Base-by-base conservation (phyloP, 2,113 vertebrate genomes). In the Pseudorhombus dupliciocellatus region DNA sequence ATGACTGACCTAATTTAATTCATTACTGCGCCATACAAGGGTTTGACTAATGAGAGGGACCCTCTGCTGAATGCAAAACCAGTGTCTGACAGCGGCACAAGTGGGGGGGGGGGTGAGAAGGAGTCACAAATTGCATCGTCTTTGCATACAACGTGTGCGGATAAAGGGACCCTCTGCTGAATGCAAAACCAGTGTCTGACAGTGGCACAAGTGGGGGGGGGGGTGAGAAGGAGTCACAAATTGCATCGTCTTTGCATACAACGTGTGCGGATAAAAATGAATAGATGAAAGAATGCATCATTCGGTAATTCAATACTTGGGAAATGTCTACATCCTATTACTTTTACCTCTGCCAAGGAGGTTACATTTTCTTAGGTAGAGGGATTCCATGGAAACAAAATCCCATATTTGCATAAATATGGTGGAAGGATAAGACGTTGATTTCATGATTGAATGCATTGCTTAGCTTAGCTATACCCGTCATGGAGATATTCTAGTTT, bases 1-100 rank as follows among this genome's bases (percentile, higher is more conserved):
- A 91, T 86, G 79, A 90, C 80, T 59, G 68, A 56, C 71, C 73
- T 86, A 84, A 88, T 85, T 80, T 75, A 78, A 84, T 88, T 87
- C 46, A 91, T 88, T 77, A 88, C 59, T 11, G 25, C 42, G 62
- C 70, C 69, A 84, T 84, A 76, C 81, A 87, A 77, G 79, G 63
- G 31, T 72, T 58, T 80, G 86, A 86, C 53, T 85, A 87, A 88
- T 88, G 85, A 89, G 75, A 87, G 51, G 62, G 59, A 81, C 75
- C 68, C 75, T 84, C 73, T 61, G 64, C 79, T 67, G 77, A 75
- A 83, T 88, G 69, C 70, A 76, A 73, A 86, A 65, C 61, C 65
- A 55, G 62, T 48, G 66, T 82, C 58, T 75, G 68, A 69, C 58
- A 57, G 57, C 44, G 56, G 48, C 31, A 48, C 22, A 15, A 57